Percentiles rank a stretch among this genome's conserved stretches.
phyloP scores from a whole-genome alignment of 1,140 invertebrate species.

The Drosophila oshimai region DNA sequence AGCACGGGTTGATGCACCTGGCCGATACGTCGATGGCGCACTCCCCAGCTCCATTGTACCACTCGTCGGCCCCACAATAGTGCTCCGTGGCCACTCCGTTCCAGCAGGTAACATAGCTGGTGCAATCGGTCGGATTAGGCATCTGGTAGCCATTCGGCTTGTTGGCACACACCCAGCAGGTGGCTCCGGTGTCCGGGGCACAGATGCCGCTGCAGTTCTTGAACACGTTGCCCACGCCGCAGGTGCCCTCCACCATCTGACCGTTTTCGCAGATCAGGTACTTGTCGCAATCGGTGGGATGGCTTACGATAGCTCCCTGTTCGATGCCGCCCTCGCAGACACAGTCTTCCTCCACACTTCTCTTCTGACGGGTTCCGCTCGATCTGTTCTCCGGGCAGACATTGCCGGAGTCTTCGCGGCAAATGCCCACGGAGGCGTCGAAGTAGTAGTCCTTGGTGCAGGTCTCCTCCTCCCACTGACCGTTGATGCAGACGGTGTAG shows the following conservation, averaged over 20 bases:
- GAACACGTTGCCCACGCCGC: slow-evolving; percentile 62
- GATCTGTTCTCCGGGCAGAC: slow-evolving; percentile 44
- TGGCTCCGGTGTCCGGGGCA: slow-evolving; percentile 37
- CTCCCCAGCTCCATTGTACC: slow-evolving; percentile 23
- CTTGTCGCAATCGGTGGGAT: slow-evolving; percentile 63
- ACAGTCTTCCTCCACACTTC: slow-evolving; percentile 35
- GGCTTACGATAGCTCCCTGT: slow-evolving; percentile 38
- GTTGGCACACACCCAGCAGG: slow-evolving; percentile 56
- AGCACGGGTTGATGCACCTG: slow-evolving; percentile 64
- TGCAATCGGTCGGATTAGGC: slow-evolving; percentile 45
- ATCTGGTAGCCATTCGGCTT: slow-evolving; percentile 53
- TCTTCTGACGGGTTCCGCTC: slow-evolving; percentile 7
- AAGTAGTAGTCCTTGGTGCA: slow-evolving; percentile 40
- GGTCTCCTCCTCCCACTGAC: slow-evolving; percentile 34
- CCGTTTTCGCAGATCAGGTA: slow-evolving; percentile 59
- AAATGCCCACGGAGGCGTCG: slow-evolving; percentile 22
- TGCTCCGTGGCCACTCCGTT: slow-evolving; percentile 37
- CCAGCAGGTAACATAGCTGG: slow-evolving; percentile 44
- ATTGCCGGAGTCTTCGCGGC: slow-evolving; percentile 17
- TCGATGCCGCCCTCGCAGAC: slow-evolving; percentile 36
- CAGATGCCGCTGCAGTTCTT: slow-evolving; percentile 40
- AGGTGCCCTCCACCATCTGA: slow-evolving; percentile 41
- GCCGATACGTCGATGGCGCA: slow-evolving; percentile 58
- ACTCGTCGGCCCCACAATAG: slow-evolving; percentile 42
- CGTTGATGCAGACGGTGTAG: slow-evolving; percentile 42